These are phyloP conservation scores for Albula glossodonta DNA, from an alignment of 2,113 vertebrate genomes.

Conservation along the genomic window DNA sequence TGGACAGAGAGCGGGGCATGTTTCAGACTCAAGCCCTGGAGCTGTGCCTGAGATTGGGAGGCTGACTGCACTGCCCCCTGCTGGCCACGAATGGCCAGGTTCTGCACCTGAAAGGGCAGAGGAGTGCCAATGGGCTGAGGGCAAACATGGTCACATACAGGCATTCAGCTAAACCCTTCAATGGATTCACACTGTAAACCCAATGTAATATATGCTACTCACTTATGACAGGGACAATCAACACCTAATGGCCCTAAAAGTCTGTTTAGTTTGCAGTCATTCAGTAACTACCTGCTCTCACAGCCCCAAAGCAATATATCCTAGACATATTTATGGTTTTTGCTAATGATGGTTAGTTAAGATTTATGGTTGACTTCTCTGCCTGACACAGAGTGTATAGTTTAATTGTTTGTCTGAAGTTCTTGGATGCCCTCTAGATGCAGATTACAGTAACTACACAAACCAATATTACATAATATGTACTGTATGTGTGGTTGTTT, in stretches of 20 bases:
- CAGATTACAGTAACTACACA: constrained; percentile 17
- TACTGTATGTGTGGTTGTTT: too few relatives aligned
- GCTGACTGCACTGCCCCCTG: constrained; percentile 68
- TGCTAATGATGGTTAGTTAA: too few relatives aligned
- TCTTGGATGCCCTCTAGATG: constrained; percentile 12
- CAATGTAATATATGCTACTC: background rate
- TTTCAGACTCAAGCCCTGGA: constrained; percentile 83
- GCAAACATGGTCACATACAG: background rate
- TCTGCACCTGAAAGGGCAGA: constrained; percentile 78
- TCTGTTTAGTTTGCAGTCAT: background rate
- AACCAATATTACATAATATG: background rate
- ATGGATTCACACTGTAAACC: background rate
- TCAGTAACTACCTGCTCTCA: background rate
- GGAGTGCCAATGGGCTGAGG: background rate
- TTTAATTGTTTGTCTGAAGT: background rate
- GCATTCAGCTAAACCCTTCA: background rate
- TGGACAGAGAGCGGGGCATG: constrained; percentile 70
- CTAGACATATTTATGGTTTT: too few relatives aligned
- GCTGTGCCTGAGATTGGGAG: constrained; percentile 60
- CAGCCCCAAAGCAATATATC: background rate
- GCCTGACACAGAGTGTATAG: too few relatives aligned
- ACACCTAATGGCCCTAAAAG: background rate
- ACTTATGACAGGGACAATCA: too few relatives aligned
- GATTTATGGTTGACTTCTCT: too few relatives aligned
- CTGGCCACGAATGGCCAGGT: constrained; percentile 80